These are phyloP conservation scores for Malaclemys terrapin DNA, from an alignment of 2,113 vertebrate genomes.

Conservation along the genomic window DNA sequence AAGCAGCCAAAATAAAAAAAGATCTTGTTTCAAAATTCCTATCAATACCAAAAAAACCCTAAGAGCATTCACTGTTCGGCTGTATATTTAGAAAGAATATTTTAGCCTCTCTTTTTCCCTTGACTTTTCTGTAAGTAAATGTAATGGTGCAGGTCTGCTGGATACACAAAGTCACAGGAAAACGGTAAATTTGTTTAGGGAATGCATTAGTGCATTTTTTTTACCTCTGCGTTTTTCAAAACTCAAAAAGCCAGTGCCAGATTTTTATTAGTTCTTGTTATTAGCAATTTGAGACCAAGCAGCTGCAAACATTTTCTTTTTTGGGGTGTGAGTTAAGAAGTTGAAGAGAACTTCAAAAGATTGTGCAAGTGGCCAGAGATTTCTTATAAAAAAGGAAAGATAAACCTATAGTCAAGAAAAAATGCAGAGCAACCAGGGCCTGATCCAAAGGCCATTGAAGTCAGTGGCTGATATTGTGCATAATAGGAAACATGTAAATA, in stretches of 20 bases:
- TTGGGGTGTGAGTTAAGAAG: not conserved
- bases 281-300: not conserved
- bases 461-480: not conserved
- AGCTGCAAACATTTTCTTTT: rapidly evolving
- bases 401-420: not conserved
- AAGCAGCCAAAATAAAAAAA: slow-evolving; percentile 34
- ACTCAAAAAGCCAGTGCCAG: not conserved
- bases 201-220: not conserved
- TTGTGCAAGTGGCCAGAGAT: not conserved
- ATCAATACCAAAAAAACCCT: not conserved
- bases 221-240: not conserved
- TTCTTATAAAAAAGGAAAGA: not conserved
- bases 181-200: not conserved
- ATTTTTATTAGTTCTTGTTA: not conserved
- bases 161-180: not conserved
- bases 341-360: not conserved
- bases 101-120: not conserved
- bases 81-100: not conserved
- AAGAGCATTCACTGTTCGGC: not conserved
- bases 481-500: not conserved
- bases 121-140: not conserved
- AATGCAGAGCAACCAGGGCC: slow-evolving; percentile 4
- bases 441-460: not conserved
- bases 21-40: slow-evolving; percentile 9
- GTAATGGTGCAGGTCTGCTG: not conserved